These are phyloP conservation scores for Neodontobutis hainanensis DNA, from an alignment of 2,113 vertebrate genomes.

Conservation along the genomic window DNA sequence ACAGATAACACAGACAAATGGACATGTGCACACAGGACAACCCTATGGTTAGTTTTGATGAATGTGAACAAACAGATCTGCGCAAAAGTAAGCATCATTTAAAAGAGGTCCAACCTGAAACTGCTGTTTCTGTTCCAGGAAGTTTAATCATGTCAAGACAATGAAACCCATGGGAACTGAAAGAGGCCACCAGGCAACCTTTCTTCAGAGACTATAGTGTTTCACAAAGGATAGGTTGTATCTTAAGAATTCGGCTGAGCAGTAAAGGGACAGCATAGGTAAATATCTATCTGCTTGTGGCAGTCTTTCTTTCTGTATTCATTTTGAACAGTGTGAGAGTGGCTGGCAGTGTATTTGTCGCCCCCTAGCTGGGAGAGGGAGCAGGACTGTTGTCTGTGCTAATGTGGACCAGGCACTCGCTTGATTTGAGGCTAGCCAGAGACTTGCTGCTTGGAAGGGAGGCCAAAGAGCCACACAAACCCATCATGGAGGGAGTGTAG, in stretches of 20 bases:
- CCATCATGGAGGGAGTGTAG: constrained; percentile 95
- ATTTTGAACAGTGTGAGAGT: constrained; percentile 44
- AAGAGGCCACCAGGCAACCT: constrained; percentile 60
- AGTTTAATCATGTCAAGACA: constrained; percentile 32
- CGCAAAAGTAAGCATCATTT: constrained; percentile 26
- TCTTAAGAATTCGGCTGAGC: constrained; percentile 28
- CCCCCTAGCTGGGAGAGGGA: constrained; percentile 89
- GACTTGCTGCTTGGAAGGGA: constrained; percentile 96
- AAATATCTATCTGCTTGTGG: constrained; percentile 29
- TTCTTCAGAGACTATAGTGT: constrained; percentile 39
- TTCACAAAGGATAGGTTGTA: constrained; percentile 35
- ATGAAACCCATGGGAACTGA: constrained; percentile 30
- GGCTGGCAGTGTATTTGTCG: constrained; percentile 56
- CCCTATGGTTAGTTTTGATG: constrained; percentile 24
- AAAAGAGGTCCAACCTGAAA: constrained; percentile 32
- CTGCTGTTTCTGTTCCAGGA: constrained; percentile 48
- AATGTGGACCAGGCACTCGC: constrained; percentile 96
- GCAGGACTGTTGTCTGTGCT: constrained; percentile 92
- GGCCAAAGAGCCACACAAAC: constrained; percentile 92
- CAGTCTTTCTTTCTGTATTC: constrained; percentile 34
- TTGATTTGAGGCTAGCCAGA: constrained; percentile 94
- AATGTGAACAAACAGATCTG: constrained; percentile 23
- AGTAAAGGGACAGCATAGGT: constrained; percentile 45
- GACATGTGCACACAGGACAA: constrained; percentile 28
- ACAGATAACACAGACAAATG: constrained; percentile 49